Conservation (phyloP, 2,888 invertebrate species). For the Acrocera orbiculus region DNA sequence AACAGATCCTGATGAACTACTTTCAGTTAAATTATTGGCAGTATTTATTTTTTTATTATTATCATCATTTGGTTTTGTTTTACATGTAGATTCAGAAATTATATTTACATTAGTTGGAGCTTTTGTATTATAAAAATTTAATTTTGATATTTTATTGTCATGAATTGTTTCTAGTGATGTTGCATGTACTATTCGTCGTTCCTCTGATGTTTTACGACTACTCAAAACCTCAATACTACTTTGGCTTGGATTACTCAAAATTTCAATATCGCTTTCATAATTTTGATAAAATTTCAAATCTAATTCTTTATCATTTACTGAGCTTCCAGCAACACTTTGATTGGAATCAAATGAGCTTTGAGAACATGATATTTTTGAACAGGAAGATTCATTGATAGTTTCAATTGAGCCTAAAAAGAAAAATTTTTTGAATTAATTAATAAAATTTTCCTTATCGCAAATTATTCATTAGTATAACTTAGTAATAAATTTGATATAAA, state of each 20-base stretch:
- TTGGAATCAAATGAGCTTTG: slow-evolving; percentile 30
- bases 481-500: too few relatives aligned
- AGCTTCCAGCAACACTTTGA: slow-evolving; percentile 29
- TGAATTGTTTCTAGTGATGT: slow-evolving; percentile 33
- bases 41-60: neutral
- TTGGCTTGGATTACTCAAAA: slow-evolving; percentile 52
- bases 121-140: too few relatives aligned
- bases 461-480: too few relatives aligned
- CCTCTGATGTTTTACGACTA: slow-evolving; percentile 32
- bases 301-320: slow-evolving; percentile 24
- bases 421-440: slow-evolving; percentile 1
- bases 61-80: too few relatives aligned
- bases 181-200: slow-evolving; percentile 30
- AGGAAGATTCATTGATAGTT: slow-evolving; percentile 30
- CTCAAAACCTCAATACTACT: slow-evolving; percentile 46
- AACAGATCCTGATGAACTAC: slow-evolving; percentile 43
- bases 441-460: too few relatives aligned
- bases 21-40: slow-evolving; percentile 35
- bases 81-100: too few relatives aligned
- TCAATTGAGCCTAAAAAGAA: slow-evolving; percentile 28
- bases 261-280: slow-evolving; percentile 49
- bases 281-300: slow-evolving; percentile 17
- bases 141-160: too few relatives aligned
- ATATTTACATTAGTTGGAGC: too few relatives aligned
- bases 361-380: slow-evolving; percentile 27